A percentile compares a stretch with the other conserved stretches of the same genome.
Evolutionary conservation across 2,888 invertebrate species (phyloP).

Genomic region (Drosophila siamana): DNA sequence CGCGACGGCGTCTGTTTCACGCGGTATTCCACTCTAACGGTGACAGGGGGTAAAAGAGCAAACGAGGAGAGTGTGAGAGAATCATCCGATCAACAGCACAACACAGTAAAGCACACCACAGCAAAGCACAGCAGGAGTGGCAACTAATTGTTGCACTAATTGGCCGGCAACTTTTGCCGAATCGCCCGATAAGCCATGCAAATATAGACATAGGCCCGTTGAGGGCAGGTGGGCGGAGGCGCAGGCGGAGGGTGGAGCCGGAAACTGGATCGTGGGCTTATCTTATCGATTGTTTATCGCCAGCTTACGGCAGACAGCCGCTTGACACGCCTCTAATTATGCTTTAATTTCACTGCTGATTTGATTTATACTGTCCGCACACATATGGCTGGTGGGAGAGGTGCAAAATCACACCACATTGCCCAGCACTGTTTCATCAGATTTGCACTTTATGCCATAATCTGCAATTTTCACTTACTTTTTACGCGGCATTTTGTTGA

Average conservation of each 20-base stretch:
- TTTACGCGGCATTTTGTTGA: slow-evolving; percentile 75
- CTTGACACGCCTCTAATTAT: slow-evolving; percentile 80
- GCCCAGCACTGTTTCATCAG: slow-evolving; percentile 45
- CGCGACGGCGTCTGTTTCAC: slow-evolving; percentile 79
- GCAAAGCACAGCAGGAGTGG: not conserved
- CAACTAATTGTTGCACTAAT: slow-evolving; percentile 8
- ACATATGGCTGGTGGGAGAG: slow-evolving; percentile 5
- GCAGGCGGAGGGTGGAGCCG: slow-evolving; percentile 12
- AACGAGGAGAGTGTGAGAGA: not conserved
- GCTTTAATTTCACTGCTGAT: slow-evolving; percentile 67
- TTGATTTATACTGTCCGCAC: slow-evolving; percentile 68
- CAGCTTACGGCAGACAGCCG: slow-evolving; percentile 52
- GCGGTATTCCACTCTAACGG: slow-evolving; percentile 82
- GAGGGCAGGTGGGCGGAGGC: slow-evolving; percentile 7
- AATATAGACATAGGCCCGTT: slow-evolving; percentile 26
- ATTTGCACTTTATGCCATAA: slow-evolving; percentile 2
- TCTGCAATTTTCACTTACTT: slow-evolving; percentile 69
- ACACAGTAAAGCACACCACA: too few relatives aligned
- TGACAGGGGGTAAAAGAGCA: not conserved
- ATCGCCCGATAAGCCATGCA: slow-evolving; percentile 16
- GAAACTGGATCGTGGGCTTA: slow-evolving; percentile 41
- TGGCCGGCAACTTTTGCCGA: not conserved
- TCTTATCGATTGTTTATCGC: slow-evolving; percentile 60
- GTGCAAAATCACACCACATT: slow-evolving; percentile 27
- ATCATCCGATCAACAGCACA: not conserved